Conservation (phyloP, 2,113 vertebrate species). For the Nasalis larvatus region DNA sequence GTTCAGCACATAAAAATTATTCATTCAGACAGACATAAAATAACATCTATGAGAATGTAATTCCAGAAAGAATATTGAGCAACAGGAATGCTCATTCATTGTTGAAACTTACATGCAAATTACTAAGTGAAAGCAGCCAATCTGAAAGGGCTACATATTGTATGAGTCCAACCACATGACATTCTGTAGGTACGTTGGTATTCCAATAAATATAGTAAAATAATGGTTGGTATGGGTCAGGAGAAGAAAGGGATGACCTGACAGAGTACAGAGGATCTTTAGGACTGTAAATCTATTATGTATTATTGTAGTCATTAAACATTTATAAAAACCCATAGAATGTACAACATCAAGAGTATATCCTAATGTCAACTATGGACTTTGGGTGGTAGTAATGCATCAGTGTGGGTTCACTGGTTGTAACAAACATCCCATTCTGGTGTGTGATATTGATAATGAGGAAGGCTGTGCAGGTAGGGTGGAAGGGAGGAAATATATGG, state of each 20-base stretch:
- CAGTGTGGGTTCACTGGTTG: background rate
- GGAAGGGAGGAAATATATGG: background rate
- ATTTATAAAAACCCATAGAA: background rate
- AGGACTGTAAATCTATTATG: background rate
- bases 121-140: too few species aligned
- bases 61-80: background rate
- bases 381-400: background rate
- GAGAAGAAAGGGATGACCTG: background rate
- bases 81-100: background rate
- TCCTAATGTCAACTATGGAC: background rate
- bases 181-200: background rate
- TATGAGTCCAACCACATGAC: background rate
- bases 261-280: background rate
- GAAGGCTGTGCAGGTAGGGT: background rate
- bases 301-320: accelerated
- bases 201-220: background rate
- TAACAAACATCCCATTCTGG: background rate
- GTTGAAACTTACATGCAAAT: background rate
- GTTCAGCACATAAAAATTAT: background rate
- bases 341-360: background rate
- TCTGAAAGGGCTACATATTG: background rate
- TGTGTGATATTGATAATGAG: accelerated
- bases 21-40: background rate
- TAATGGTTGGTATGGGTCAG: background rate
- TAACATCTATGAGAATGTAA: background rate